A percentile compares a stretch with the other conserved stretches of the same genome.
Conservation (phyloP, 2,888 invertebrate genomes). For the Acrobasis consociella region DNA sequence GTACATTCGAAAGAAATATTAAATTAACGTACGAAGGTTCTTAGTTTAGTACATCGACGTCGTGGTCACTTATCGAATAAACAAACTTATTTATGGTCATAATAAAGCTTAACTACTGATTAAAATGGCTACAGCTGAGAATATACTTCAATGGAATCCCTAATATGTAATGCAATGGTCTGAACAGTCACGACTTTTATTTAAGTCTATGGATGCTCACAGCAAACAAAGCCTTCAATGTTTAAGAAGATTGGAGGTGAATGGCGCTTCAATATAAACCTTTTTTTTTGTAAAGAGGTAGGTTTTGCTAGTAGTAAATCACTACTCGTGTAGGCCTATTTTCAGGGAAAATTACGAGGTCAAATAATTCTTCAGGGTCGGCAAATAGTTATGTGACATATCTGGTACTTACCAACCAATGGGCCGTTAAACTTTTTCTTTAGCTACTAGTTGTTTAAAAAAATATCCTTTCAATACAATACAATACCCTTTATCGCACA, state of each 20-base stretch:
- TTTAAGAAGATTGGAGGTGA: slow-evolving; percentile 2
- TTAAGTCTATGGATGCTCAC: slow-evolving; percentile 9
- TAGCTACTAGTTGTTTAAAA: too few species aligned
- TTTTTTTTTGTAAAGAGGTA: neutral
- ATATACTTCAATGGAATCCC: slow-evolving; percentile 7
- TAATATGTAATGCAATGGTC: slow-evolving; percentile 17
- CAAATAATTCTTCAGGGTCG: too few species aligned
- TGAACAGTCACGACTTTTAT: slow-evolving; percentile 14
- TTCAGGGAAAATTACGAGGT: too few species aligned
- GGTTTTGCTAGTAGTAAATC: neutral
- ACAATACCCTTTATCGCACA: too few species aligned
- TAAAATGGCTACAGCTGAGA: slow-evolving; percentile 9
- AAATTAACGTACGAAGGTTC: neutral
- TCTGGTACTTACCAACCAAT: too few species aligned
- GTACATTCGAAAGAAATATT: too few species aligned
- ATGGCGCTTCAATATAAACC: neutral
- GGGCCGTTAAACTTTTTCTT: too few species aligned
- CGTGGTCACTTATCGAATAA: neutral
- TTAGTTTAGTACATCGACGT: neutral
- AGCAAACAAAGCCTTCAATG: slow-evolving; percentile 9
- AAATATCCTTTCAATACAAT: too few species aligned
- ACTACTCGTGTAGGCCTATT: too few species aligned
- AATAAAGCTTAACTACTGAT: slow-evolving; percentile 13
- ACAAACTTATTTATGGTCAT: slow-evolving; percentile 4
- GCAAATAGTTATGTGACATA: too few species aligned